Conservation (phyloP, 1,140 invertebrate genomes). For the Drosophila varians region DNA sequence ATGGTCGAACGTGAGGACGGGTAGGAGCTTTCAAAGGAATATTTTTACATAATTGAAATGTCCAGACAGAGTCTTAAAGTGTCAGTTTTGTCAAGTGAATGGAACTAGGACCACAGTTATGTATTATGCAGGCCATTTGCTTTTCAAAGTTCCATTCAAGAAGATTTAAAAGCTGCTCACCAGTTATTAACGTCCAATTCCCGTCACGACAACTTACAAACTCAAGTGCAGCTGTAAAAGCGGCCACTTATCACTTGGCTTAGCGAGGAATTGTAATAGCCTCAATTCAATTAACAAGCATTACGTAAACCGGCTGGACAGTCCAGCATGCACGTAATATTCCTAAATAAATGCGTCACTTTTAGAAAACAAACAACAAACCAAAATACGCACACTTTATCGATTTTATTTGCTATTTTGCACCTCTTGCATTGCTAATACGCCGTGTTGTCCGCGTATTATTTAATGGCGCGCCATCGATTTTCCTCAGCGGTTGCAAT, state of each 20-base stretch:
- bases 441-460: conserved; percentile 54
- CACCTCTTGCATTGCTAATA: conserved; percentile 63
- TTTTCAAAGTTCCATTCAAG: background rate
- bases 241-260: conserved; percentile 18
- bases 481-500: conserved; percentile 50
- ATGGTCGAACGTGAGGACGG: background rate
- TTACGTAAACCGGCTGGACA: conserved; percentile 33
- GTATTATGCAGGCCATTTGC: background rate
- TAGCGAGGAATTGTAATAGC: conserved; percentile 14
- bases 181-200: background rate
- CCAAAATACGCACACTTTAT: conserved; percentile 23
- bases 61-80: conserved; percentile 14
- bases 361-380: conserved; percentile 24
- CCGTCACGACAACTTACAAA: background rate
- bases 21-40: conserved; percentile 28
- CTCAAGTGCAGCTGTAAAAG: conserved; percentile 1
- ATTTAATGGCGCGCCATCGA: conserved; percentile 56
- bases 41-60: conserved; percentile 71
- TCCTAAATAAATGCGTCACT: conserved; percentile 51
- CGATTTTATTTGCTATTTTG: conserved; percentile 20
- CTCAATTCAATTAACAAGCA: conserved; percentile 58
- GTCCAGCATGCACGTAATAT: conserved; percentile 38
- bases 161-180: background rate
- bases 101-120: background rate
- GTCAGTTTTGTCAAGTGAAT: conserved; percentile 15